Percentiles rank a stretch among this genome's conserved stretches.
These are phyloP conservation scores for Nematolebias whitei DNA, from an alignment of 2,113 vertebrate species.

Conservation along the genomic window DNA sequence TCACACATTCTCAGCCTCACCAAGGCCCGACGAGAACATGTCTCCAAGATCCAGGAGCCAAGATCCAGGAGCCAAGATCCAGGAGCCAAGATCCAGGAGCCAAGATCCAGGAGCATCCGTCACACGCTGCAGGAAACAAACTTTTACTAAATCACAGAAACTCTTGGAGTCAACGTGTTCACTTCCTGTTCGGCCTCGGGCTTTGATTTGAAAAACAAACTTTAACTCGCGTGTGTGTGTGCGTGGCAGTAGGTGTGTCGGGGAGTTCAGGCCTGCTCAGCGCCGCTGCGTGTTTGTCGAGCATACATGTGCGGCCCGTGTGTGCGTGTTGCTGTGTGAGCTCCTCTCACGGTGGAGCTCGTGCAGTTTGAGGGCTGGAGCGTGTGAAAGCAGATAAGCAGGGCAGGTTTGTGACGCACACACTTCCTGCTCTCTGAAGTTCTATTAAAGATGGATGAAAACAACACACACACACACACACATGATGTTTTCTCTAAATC, in stretches of 20 bases:
- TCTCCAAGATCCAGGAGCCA: constrained; percentile 30
- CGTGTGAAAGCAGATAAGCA: constrained; percentile 76
- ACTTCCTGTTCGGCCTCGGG: constrained; percentile 2
- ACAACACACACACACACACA: constrained; percentile 59
- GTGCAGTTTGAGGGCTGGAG: constrained; percentile 55
- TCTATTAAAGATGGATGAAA: constrained; percentile 62
- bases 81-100: too few species aligned
- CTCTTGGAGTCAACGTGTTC: constrained; percentile 16
- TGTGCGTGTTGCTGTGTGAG: constrained; percentile 13
- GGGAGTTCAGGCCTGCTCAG: not conserved
- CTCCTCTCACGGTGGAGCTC: constrained; percentile 30
- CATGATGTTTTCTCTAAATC: constrained; percentile 66
- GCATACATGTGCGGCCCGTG: not conserved
- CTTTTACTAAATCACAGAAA: constrained; percentile 7
- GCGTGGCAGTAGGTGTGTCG: constrained; percentile 4
- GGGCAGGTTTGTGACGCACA: constrained; percentile 66
- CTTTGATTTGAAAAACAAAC: constrained; percentile 17
- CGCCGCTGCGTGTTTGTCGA: constrained; percentile 2
- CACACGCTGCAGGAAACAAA: not conserved
- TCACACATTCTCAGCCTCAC: constrained; percentile 78
- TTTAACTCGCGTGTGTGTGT: constrained; percentile 19
- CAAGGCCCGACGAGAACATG: constrained; percentile 48
- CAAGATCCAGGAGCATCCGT: constrained; percentile 27
- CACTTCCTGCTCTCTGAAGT: constrained; percentile 74
- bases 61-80: too few species aligned